Evolutionary conservation across 2,797 vertebrate genomes (phyloP).

Genomic region (Sebastes nivosus): DNA sequence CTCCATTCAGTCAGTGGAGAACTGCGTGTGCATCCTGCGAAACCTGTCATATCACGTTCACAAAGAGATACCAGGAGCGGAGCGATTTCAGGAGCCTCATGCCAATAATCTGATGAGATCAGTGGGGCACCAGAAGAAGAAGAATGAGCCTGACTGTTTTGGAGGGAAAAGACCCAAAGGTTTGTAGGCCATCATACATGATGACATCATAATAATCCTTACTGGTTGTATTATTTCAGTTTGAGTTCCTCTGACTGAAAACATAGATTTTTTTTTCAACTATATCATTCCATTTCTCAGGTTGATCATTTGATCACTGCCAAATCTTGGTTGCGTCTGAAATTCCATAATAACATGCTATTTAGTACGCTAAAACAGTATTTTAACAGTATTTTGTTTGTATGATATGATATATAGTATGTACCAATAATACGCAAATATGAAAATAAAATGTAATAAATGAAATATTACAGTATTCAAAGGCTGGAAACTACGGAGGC

Average conservation of each 20-base stretch:
- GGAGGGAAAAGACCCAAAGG: constrained; percentile 94
- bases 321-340: too few relatives aligned
- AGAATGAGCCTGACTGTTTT: constrained; percentile 91
- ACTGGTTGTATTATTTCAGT: not conserved
- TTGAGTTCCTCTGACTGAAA: not conserved
- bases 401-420: too few relatives aligned
- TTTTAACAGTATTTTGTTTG: too few relatives aligned
- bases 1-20: constrained; percentile 91
- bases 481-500: too few relatives aligned
- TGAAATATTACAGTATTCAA: too few relatives aligned
- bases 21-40: constrained; percentile 96
- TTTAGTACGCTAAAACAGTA: too few relatives aligned
- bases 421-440: too few relatives aligned
- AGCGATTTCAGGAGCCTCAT: constrained; percentile 89
- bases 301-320: too few relatives aligned
- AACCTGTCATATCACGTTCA: constrained; percentile 98
- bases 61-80: constrained; percentile 93
- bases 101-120: constrained; percentile 75
- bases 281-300: not conserved
- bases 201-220: not conserved
- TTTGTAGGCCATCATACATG: constrained; percentile 52
- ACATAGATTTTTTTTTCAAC: not conserved
- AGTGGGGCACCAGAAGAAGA: constrained; percentile 88
- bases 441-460: too few relatives aligned
- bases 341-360: too few relatives aligned